These are phyloP conservation scores for Nasonia giraulti DNA, from an alignment of 1,140 invertebrate genomes.

Conservation along the genomic window DNA sequence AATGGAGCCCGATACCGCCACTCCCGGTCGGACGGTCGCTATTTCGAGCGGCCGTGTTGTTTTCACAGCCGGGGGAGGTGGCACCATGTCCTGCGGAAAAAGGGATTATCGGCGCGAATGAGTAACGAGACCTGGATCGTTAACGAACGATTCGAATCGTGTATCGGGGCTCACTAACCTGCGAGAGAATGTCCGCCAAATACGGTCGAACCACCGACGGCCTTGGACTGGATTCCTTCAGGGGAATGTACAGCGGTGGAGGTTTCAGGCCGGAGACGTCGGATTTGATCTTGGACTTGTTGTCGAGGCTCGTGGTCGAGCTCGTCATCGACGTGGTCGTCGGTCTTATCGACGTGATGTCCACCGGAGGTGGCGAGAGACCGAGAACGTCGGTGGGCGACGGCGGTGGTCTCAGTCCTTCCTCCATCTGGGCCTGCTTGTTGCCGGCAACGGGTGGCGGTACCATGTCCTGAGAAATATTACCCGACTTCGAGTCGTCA, in stretches of 20 bases:
- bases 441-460: constrained; percentile 63
- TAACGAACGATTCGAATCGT: not conserved
- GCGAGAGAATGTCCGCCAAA: constrained; percentile 69
- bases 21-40: constrained; percentile 63
- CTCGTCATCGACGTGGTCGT: not conserved
- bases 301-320: constrained; percentile 46
- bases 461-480: constrained; percentile 68
- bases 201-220: constrained; percentile 66
- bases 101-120: not conserved
- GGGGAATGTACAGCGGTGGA: constrained; percentile 65
- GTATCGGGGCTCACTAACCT: constrained; percentile 55
- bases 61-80: constrained; percentile 61
- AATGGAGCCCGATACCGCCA: constrained; percentile 70
- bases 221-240: constrained; percentile 65
- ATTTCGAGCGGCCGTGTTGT: constrained; percentile 63
- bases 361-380: constrained; percentile 68
- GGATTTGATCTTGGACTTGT: constrained; percentile 46
- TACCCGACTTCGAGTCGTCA: constrained; percentile 17
- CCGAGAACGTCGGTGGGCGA: constrained; percentile 67
- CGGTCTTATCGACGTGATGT: constrained; percentile 61
- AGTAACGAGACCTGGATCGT: not conserved
- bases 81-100: constrained; percentile 67
- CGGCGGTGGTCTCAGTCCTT: constrained; percentile 67
- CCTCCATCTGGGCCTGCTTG: constrained; percentile 50
- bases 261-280: constrained; percentile 65